These are phyloP conservation scores for Lithodes maja DNA, from an alignment of 2,888 invertebrate species.

Conservation along the genomic window DNA sequence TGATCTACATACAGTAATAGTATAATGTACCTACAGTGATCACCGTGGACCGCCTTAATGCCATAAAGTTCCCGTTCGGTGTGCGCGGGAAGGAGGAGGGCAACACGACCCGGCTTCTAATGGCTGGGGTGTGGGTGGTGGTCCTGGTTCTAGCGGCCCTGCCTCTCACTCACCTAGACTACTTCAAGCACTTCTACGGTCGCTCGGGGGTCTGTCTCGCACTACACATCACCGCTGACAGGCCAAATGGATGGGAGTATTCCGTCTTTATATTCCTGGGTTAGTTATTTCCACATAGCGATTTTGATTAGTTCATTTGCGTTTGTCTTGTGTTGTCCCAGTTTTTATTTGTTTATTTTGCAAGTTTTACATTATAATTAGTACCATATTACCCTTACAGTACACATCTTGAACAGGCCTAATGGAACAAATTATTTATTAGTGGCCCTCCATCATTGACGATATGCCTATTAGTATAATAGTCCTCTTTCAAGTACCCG, in stretches of 20 bases:
- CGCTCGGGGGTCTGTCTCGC: constrained; percentile 78
- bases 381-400: no score
- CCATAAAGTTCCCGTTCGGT: constrained; percentile 75
- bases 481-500: no score
- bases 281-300: constrained; percentile 54
- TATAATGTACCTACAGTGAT: constrained; percentile 72
- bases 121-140: constrained; percentile 74
- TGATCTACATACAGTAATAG: not conserved
- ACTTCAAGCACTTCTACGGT: constrained; percentile 76
- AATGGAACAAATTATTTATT: no score
- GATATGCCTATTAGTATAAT: no score
- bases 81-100: constrained; percentile 73
- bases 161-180: constrained; percentile 74
- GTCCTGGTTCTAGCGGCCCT: constrained; percentile 74
- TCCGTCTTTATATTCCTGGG: constrained; percentile 77
- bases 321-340: no score
- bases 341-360: no score
- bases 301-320: no score
- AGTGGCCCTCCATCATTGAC: no score
- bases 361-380: no score
- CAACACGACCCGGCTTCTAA: constrained; percentile 73
- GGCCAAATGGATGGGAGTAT: constrained; percentile 78
- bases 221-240: constrained; percentile 77
- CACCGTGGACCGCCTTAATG: constrained; percentile 74
- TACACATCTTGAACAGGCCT: no score